Conservation (phyloP, 2,888 invertebrate genomes). For the Andrena dorsata region DNA sequence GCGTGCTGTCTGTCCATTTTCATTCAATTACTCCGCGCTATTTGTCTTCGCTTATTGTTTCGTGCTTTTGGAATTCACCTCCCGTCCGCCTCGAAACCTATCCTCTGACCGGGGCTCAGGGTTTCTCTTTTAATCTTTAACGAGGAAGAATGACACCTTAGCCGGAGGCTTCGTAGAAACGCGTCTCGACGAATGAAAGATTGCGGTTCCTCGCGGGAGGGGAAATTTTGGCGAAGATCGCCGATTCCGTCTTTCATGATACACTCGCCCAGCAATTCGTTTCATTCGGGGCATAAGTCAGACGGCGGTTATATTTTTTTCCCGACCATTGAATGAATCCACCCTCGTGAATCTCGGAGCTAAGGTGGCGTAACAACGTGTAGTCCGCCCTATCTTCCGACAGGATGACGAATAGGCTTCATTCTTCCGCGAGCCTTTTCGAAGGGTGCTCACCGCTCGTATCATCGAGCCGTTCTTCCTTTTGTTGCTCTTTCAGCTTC, state of each 20-base stretch:
- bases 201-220: neutral
- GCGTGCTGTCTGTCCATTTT: too few species aligned
- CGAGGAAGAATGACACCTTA: neutral
- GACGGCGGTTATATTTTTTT: constrained; percentile 57
- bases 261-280: constrained; percentile 46
- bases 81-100: neutral
- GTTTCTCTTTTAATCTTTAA: neutral
- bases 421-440: constrained; percentile 50
- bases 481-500: constrained; percentile 37
- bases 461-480: constrained; percentile 42
- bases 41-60: neutral
- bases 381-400: constrained; percentile 58
- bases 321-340: constrained; percentile 54
- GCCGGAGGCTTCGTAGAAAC: neutral
- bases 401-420: constrained; percentile 70
- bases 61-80: neutral
- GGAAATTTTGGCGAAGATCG: constrained; percentile 5
- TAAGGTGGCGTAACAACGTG: constrained; percentile 51
- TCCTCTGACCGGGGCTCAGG: neutral
- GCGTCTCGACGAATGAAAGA: constrained; percentile 24
- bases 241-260: constrained; percentile 31
- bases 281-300: constrained; percentile 44
- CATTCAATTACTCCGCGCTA: neutral
- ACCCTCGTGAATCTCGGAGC: constrained; percentile 49
- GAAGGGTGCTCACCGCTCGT: constrained; percentile 41